phyloP scores from a whole-genome alignment of 53 echinoderm and acorn worm species.

The Holothuria scabra region DNA sequence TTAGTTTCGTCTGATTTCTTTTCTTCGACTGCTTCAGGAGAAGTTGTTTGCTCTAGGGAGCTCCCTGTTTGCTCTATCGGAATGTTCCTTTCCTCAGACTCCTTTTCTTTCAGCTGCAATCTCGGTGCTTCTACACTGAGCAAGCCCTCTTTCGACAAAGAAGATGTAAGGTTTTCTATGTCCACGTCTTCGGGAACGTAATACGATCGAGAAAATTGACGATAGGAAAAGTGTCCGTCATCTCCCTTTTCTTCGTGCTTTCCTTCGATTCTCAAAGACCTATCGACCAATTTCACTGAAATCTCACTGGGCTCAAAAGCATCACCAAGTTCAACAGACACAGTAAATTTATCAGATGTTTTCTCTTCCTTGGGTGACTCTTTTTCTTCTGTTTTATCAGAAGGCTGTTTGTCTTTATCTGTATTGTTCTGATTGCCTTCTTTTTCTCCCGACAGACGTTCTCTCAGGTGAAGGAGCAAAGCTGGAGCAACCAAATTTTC shows the following conservation, averaged over 20 bases:
- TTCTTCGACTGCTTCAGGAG: no score
- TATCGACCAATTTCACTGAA: slow-evolving; percentile 14
- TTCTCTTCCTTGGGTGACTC: background rate
- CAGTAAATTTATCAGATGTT: background rate
- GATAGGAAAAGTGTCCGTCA: slow-evolving; percentile 2
- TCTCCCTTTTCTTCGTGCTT: slow-evolving; percentile 29
- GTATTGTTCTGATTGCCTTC: no score
- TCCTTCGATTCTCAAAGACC: slow-evolving; percentile 4
- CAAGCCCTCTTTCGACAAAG: slow-evolving; percentile 17
- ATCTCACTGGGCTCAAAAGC: slow-evolving; percentile 10
- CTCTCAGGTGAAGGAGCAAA: no score
- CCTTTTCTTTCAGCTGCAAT: background rate
- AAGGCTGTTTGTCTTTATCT: background rate
- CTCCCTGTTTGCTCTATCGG: background rate
- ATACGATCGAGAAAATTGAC: slow-evolving; percentile 1
- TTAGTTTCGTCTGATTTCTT: no score
- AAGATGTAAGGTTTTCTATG: slow-evolving; percentile 5
- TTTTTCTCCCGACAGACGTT: no score
- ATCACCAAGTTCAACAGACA: slow-evolving; percentile 7
- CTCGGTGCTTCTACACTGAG: slow-evolving; percentile 32
- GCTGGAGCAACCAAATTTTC: no score
- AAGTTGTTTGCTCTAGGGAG: no score
- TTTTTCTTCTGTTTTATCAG: background rate
- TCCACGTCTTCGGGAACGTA: background rate
- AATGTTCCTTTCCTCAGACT: background rate